Percentiles rank a stretch among this genome's conserved stretches.
These are phyloP conservation scores for Austrolebias charrua DNA, from an alignment of 2,797 vertebrate genomes.

Conservation along the genomic window DNA sequence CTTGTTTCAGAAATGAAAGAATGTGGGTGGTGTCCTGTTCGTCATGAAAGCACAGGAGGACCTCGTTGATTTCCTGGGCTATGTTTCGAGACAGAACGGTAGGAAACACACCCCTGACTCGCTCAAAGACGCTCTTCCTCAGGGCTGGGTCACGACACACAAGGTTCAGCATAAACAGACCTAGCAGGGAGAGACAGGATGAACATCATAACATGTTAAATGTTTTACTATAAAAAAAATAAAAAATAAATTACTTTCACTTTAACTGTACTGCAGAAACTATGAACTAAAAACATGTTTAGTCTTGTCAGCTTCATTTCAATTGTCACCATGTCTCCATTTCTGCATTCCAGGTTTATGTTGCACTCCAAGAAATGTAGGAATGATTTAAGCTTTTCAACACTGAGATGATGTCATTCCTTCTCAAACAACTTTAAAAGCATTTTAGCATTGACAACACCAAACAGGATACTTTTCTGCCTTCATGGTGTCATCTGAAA, in stretches of 20 bases:
- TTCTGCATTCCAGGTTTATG: too few relatives aligned
- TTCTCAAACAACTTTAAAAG: not conserved
- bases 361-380: too few relatives aligned
- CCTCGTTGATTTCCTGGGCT: conserved; percentile 91
- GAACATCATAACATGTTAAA: not conserved
- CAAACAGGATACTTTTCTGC: not conserved
- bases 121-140: conserved; percentile 81
- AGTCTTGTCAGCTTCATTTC: not conserved
- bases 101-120: conserved; percentile 65
- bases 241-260: not conserved
- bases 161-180: conserved; percentile 87
- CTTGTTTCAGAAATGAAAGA: conserved; percentile 66
- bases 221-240: too few relatives aligned
- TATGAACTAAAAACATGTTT: not conserved
- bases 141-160: conserved; percentile 87
- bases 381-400: too few relatives aligned
- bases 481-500: not conserved
- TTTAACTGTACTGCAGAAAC: not conserved
- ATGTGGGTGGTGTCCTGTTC: conserved; percentile 38
- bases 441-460: not conserved
- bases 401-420: not conserved
- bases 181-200: conserved; percentile 20
- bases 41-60: conserved; percentile 83
- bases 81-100: conserved; percentile 82
- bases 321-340: too few relatives aligned